Conservation (phyloP, 1,140 invertebrate species). For the Coptotermes formosanus region DNA sequence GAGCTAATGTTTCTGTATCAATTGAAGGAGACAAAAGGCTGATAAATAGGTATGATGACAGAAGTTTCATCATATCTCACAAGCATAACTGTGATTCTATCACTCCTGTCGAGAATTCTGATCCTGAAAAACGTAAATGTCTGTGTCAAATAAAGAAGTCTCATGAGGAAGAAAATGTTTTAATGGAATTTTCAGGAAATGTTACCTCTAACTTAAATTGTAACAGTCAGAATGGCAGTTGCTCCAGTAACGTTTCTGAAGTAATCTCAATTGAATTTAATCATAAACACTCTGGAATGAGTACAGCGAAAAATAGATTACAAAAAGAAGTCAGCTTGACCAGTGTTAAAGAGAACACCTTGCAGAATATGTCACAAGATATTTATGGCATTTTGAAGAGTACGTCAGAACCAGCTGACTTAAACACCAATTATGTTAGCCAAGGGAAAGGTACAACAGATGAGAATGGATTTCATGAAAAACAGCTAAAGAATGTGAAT, state of each 20-base stretch:
- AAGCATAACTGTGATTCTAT: neutral
- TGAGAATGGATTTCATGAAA: neutral
- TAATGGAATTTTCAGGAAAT: neutral
- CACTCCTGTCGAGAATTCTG: neutral
- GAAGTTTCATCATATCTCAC: neutral
- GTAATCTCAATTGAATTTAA: neutral
- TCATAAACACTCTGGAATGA: neutral
- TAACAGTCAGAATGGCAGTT: neutral
- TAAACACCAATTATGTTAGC: neutral
- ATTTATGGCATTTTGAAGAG: neutral
- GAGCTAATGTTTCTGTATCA: neutral
- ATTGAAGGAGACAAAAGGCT: neutral
- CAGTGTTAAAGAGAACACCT: neutral
- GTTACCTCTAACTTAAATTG: neutral
- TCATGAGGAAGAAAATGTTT: neutral
- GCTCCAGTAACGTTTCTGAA: neutral
- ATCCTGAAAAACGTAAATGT: neutral
- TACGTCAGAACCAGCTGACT: neutral
- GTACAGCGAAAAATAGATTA: neutral
- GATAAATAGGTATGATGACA: neutral
- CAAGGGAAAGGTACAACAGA: neutral
- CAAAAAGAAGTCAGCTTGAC: neutral
- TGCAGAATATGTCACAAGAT: neutral
- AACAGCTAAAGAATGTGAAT: neutral
- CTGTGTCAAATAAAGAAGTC: too few species aligned